Evolutionary conservation across 1,140 invertebrate species (phyloP), one percentile per base, ranked within the genome.

Genomic region (Dinoponera quadriceps): DNA sequence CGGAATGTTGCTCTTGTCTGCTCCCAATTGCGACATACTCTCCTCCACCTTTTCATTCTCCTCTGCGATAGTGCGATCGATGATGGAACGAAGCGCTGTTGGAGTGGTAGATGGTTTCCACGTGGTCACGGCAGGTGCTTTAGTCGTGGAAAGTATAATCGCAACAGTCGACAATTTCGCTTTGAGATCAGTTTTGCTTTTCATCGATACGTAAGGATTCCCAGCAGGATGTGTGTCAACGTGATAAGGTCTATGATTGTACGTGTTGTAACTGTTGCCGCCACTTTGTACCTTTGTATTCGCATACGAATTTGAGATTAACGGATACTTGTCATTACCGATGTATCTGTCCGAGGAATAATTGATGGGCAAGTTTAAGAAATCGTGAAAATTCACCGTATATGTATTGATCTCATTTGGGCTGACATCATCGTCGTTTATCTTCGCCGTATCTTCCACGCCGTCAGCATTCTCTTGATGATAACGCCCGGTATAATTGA

Each of bases 221-320:
- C 49, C 88, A 5, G 82, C 63, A n/a, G 87, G 75, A 57, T 71
- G 83, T 48, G 73, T 81, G 5, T 92, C 91, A 9, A 91, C 86
- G 62, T 93, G 94, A 73, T 95, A 95, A 22, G 95, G 95, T 87
- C 96, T 96, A 84, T 96, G 95, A 89, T 96, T 96, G 27, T 95
- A 94, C 11, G 94, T 95, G 18, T 94, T 95, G 69, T 95, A 95
- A 83, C 95, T 96, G 84, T 95, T 96, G 13, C 95, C 94, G 57
- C 95, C 96, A 71, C 96, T 96, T 90, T 97, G 96, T 38, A 97
- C 95, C 91, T 97, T 97, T 0, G 96, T 95, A 85, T 96, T 97
- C 0, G 96, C 96, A 86, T 97, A 97, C 2, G 96, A 96, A 84
- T 95, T 96, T 2, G 96, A 96, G 48, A 97, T 96, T 27, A 97